Base-by-base conservation (phyloP, 2,888 invertebrate species). In the Leptinotarsa juncta region DNA sequence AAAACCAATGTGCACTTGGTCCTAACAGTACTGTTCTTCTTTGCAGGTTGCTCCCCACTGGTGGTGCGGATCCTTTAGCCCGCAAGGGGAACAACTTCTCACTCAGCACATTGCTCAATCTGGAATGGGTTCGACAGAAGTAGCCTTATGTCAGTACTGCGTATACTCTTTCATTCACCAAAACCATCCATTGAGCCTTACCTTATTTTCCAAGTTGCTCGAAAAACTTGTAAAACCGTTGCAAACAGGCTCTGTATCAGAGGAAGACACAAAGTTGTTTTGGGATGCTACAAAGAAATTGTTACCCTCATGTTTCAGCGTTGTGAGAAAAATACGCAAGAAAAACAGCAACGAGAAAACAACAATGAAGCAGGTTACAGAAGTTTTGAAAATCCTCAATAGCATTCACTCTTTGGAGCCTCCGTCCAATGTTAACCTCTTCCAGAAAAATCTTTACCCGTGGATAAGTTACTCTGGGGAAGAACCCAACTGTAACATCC, bases 61-160 rank as follows among this genome's bases (percentile, higher is more conserved):
- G 85, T 98, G 98, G 98, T 92, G 92, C 79, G 97, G 96, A 2
- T 93, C 93, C 84, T 95, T 96, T 89, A 93, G 94, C 78, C 91
- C 90, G 0, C 93, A 94, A 66, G 97, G 96, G 0, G 94, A 95
- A 83, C 94, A 94, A 0, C 92, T 99, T 57, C 90, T 98, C 10
- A 94, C 96, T 15, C 98, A 99, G 86, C 98, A 99, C 89, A 93
- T 94, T 65, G 96, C 97, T 7, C 98, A 99, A 88, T 96, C 98
- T 80, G 98, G 97, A 26, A 90, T 99, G 23, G 90, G 92, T 0
- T 89, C 89, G 48, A 90, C 90, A 4, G 94, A 94, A 85, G 92
- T 93, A 81, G 89, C 90, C 1, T 87, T 96, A 3, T 93, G 94
- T 23, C 93, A 95, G 86, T 96, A 95, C 94, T 89, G 92, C 57